Base-by-base conservation (phyloP, 2,113 vertebrate genomes). In the Corythoichthys haematopterus region DNA sequence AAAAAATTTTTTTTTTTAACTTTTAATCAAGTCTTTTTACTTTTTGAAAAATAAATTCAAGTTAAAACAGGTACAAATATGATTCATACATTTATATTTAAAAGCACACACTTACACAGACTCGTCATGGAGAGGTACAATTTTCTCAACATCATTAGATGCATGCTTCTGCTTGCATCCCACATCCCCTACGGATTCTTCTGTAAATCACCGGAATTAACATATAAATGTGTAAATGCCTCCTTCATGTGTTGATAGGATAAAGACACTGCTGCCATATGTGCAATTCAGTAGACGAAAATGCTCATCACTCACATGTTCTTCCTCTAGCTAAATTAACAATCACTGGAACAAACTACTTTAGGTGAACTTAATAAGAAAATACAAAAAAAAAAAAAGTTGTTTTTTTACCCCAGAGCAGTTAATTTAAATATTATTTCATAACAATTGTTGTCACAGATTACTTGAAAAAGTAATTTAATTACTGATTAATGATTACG, bases 211-310 rank as follows among this genome's bases (percentile, higher is more conserved):
- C 68, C 78, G 71, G 71, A 82, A 78, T 78, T 65, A 38, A 73
- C 77, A 76, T 75, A 80, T 78, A 80, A 82, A 86, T 80, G 71
- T 77, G 77, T 51, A 56, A 85, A 76, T 16, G 71, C 67, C 71
- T 85, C 73, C 83, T 84, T 88, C 81, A 60, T 40, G 56, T 62
- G 59, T 84, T 75, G 51, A 69, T 66, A 35, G n/a, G 11, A 65
- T 28, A 15, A 47, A 71, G 28, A 64, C 10, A 5, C 55, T 40
- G 1, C 68, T 45, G 43, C 61, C 66, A 70, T 70, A 64, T 66
- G 64, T 65, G 58, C 56, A 59, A 11, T 43, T 67, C 48, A 68
- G 35, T 47, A 64, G 48, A 6, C 46, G 1, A 53, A 65, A 57
- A 38, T 68, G 47, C 50, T 71, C 28, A 45, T 35, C 9, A 52